Base-by-base conservation (phyloP, 2,113 vertebrate species). In the Oreochromis spilurus region DNA sequence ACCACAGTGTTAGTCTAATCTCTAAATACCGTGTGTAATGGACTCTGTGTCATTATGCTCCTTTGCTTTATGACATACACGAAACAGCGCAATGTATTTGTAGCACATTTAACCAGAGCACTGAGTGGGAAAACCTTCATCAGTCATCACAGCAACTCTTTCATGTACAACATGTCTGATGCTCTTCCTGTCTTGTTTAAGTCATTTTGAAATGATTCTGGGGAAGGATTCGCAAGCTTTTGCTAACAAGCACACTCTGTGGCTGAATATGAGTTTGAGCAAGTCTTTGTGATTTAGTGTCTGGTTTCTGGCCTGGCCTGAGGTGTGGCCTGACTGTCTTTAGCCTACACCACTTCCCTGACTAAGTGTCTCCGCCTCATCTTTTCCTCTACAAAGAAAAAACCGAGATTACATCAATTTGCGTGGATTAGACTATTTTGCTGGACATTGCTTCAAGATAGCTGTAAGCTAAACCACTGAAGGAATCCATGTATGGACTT, bases 341-440 rank as follows among this genome's bases (percentile, higher is more conserved):
- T 78, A 84, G 72, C 82, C 62, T 26, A 87, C 87, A 67, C 19
- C 45, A 21, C 82, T 19, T 84, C n/a, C 88, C 77, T 83, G 72
- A 78, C 36, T 36, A 14, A n/a, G 45, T 89, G 55, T 79, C 83
- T 88, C 50, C 2, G 5, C 45, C 38, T 91, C 43, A 62, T 84
- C 86, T 40, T 48, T 65, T 85, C 75, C 58, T 80, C 88, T 88
- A 89, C 81, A 78, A 85, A 77, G 85, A 93, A 90, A 94, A 93
- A 91, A 87, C 85, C 87, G 81, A 94, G 92, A 96, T 96, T 95
- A 96, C 91, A 92, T 93, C 87, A 93, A 94, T 95, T 96, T 95
- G 95, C 96, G 95, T 95, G 94, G 93, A 96, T 96, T 96, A 95
- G 92, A 95, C 95, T 95, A 95, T 95, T 94, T 89, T 95, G 95